A percentile compares a stretch with the other conserved stretches of the same genome.
These are phyloP conservation scores for Macrophya annulata DNA, from an alignment of 2,888 invertebrate genomes.

Conservation along the genomic window DNA sequence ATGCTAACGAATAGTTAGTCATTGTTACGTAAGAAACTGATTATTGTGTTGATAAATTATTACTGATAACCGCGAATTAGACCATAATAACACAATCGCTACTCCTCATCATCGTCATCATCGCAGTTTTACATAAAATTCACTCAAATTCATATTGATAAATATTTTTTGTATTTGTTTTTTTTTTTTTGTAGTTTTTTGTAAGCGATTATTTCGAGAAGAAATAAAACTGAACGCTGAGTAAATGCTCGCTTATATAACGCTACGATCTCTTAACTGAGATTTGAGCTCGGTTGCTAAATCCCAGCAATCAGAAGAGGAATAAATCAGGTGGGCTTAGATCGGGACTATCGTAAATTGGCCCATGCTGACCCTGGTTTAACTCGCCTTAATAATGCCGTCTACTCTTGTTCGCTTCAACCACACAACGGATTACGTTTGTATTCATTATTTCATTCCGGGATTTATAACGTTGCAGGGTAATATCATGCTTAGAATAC, in stretches of 20 bases:
- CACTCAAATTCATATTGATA: too few relatives aligned
- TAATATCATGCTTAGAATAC: conserved; percentile 17
- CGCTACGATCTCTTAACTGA: not conserved
- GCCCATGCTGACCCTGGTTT: conserved; percentile 38
- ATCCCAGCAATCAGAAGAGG: conserved; percentile 32
- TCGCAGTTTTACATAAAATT: not conserved
- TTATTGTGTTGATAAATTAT: not conserved
- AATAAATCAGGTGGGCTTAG: conserved; percentile 37
- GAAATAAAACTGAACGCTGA: not conserved
- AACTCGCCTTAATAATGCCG: conserved; percentile 31
- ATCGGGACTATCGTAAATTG: conserved; percentile 36
- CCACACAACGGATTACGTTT: conserved; percentile 7
- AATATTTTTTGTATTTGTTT: not conserved
- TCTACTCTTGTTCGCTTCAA: not conserved
- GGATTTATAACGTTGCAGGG: not conserved
- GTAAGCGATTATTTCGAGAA: not conserved
- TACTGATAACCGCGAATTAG: not conserved
- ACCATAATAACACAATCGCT: not conserved
- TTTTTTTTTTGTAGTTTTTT: not conserved
- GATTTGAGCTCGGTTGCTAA: not conserved
- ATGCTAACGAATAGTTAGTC: not conserved
- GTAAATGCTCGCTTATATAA: not conserved
- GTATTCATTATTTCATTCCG: conserved; percentile 20
- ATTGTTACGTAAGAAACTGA: conserved; percentile 19
- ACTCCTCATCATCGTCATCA: not conserved